These are phyloP conservation scores for Acrocephalus kingi DNA, from an alignment of 2,113 vertebrate species.

Conservation along the genomic window DNA sequence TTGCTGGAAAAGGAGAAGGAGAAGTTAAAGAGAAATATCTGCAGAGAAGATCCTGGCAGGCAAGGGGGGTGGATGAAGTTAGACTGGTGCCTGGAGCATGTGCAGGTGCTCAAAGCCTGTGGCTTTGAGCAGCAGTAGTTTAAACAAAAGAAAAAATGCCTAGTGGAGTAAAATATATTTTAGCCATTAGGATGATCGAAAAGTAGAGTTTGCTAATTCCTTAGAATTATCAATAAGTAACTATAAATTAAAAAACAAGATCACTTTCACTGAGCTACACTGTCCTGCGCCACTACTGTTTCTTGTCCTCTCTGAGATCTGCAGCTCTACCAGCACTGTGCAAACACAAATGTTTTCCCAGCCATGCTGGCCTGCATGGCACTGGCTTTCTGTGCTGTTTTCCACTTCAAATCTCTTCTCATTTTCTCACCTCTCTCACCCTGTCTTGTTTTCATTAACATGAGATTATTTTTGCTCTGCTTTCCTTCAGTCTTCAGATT, in stretches of 20 bases:
- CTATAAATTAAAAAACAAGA: neutral
- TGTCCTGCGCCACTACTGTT: neutral
- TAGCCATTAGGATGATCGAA: neutral
- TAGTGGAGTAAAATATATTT: neutral
- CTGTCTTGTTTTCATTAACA: neutral
- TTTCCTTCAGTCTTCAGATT: neutral
- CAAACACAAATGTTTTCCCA: neutral
- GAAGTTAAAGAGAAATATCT: neutral
- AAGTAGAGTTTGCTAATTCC: neutral
- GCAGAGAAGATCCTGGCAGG: neutral
- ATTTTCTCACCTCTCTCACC: neutral
- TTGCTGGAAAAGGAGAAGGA: neutral
- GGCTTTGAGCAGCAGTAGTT: neutral
- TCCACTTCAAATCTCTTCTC: neutral
- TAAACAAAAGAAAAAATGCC: neutral
- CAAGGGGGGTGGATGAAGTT: neutral
- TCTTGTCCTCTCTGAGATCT: neutral
- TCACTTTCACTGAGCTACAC: neutral
- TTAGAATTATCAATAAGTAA: neutral
- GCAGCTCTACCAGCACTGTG: neutral
- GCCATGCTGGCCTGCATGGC: rapidly evolving
- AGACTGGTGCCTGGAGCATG: neutral
- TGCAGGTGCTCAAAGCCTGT: neutral
- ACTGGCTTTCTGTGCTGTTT: neutral
- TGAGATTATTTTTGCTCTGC: neutral